Conservation (phyloP, 2,888 invertebrate genomes). For the Agrilus biguttatus region DNA sequence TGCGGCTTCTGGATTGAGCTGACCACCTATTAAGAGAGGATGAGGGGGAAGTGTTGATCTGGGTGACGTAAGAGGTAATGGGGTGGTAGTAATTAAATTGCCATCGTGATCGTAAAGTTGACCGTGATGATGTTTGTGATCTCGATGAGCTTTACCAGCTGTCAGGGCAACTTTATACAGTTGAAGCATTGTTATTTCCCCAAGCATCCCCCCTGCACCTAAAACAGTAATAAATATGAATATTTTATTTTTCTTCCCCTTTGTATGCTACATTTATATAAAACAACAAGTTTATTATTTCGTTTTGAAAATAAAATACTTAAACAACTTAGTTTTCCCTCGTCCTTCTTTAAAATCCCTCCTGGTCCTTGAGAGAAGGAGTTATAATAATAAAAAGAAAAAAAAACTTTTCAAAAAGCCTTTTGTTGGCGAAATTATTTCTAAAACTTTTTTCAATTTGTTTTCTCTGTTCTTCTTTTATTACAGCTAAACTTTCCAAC, state of each 20-base stretch:
- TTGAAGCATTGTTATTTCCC: conserved; percentile 69
- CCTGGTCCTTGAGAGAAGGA: no score
- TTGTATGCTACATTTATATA: background rate
- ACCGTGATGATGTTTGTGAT: conserved; percentile 77
- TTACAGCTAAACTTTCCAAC: background rate
- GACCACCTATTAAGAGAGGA: conserved; percentile 45
- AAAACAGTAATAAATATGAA: conserved; percentile 6
- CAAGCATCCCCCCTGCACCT: conserved; percentile 51
- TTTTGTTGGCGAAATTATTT: background rate
- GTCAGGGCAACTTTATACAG: conserved; percentile 67
- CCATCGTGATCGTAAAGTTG: conserved; percentile 68
- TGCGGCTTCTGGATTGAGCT: conserved; percentile 43
- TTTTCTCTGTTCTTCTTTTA: background rate
- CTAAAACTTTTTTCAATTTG: background rate
- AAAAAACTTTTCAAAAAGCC: no score
- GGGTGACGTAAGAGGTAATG: conserved; percentile 41
- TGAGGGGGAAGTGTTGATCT: conserved; percentile 37
- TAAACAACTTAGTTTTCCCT: no score
- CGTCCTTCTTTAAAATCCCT: no score
- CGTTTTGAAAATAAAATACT: no score
- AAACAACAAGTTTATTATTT: no score
- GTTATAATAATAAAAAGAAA: no score
- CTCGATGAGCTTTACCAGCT: conserved; percentile 74
- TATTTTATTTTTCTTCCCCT: background rate
- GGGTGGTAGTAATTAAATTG: conserved; percentile 41